Conservation (phyloP, 2,113 vertebrate species). For the Pelecanoides urinatrix region DNA sequence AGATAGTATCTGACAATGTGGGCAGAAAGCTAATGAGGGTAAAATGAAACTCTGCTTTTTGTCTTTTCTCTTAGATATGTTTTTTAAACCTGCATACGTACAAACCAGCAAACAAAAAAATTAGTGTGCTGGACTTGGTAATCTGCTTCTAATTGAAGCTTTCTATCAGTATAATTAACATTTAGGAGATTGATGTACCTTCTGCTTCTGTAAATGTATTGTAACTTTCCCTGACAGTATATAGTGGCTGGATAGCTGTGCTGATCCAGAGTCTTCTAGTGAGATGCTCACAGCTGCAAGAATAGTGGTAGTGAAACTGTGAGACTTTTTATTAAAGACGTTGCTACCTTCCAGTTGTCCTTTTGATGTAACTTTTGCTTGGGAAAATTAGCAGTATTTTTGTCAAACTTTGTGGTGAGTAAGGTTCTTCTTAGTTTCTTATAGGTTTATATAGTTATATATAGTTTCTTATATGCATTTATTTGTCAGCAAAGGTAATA, state of each 20-base stretch:
- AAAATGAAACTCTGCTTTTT: not conserved
- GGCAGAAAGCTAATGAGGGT: not conserved
- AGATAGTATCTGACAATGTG: not conserved
- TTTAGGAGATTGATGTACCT: not conserved
- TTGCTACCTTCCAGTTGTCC: not conserved
- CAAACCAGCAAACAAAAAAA: not conserved
- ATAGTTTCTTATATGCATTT: too few relatives aligned
- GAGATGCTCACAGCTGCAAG: not conserved
- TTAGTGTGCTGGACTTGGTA: not conserved
- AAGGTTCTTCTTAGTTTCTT: not conserved
- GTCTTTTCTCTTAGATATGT: not conserved
- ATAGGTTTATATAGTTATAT: not conserved
- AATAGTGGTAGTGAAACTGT: not conserved
- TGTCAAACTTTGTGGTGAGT: not conserved
- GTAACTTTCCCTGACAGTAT: not conserved
- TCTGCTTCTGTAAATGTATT: not conserved
- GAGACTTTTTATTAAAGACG: not conserved
- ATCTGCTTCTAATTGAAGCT: not conserved
- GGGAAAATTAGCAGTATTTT: not conserved
- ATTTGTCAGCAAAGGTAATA: not conserved
- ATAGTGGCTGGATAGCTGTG: not conserved
- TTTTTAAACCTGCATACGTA: accelerated
- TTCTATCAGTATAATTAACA: not conserved
- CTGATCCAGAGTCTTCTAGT: not conserved
- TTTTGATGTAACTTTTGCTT: not conserved